Evolutionary conservation across 2,797 vertebrate species (phyloP).

Genomic region (Lophotriccus pileatus): DNA sequence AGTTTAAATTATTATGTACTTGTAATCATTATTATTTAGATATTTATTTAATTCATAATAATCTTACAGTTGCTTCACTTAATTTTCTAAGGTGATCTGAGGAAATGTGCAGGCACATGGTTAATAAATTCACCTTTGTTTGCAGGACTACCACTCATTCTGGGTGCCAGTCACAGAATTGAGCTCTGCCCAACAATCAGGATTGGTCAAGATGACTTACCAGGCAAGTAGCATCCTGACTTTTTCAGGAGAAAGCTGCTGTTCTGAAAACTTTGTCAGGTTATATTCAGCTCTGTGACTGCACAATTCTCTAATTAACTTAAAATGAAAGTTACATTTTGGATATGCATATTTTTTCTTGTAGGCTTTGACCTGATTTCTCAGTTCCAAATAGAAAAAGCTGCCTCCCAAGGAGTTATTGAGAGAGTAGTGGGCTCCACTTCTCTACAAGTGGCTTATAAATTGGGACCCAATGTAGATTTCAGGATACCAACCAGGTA

Average conservation of each 20-base stretch:
- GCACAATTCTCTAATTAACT: background rate
- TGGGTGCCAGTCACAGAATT: conserved; percentile 75
- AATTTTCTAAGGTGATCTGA: background rate
- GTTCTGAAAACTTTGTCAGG: background rate
- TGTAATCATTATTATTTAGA: background rate
- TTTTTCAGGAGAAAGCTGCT: background rate
- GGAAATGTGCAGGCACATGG: background rate
- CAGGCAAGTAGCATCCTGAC: conserved; percentile 76
- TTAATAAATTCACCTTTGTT: background rate
- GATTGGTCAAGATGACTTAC: conserved; percentile 81
- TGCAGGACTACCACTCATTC: conserved; percentile 80
- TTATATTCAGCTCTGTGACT: background rate
- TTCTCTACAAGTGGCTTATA: conserved; percentile 81
- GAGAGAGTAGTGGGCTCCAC: conserved; percentile 82
- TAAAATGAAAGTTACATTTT: background rate
- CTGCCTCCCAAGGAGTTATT: conserved; percentile 81
- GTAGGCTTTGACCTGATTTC: conserved; percentile 89
- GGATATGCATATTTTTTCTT: background rate
- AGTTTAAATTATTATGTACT: background rate
- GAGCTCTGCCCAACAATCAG: conserved; percentile 81
- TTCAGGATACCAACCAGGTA: conserved; percentile 90
- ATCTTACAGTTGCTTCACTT: background rate
- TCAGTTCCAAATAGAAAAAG: conserved; percentile 88
- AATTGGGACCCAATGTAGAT: conserved; percentile 82
- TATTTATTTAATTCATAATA: background rate